phyloP scores from a whole-genome alignment of 2,888 invertebrate genomes.

The Agrypnus murinus region DNA sequence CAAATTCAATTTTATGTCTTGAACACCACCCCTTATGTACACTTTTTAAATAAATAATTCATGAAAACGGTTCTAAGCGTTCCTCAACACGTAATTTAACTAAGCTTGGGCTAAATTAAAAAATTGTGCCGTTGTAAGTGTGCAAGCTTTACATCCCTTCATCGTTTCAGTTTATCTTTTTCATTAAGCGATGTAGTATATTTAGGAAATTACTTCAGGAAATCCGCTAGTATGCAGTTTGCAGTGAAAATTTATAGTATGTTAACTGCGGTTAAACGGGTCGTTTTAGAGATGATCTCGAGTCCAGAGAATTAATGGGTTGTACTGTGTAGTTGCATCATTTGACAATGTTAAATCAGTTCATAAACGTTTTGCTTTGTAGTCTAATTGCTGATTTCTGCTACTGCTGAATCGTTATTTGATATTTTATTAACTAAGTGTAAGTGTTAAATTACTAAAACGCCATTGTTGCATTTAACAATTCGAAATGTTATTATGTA shows the following conservation, averaged over 20 bases:
- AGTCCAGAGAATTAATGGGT: constrained; percentile 36
- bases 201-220: constrained; percentile 38
- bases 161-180: too few species aligned
- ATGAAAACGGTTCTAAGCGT: neutral
- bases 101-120: too few species aligned
- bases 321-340: constrained; percentile 33
- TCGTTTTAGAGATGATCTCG: constrained; percentile 32
- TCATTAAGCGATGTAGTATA: neutral
- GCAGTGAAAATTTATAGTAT: constrained; percentile 40
- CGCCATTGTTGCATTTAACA: too few species aligned
- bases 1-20: constrained; percentile 56
- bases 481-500: too few species aligned
- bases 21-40: constrained; percentile 30
- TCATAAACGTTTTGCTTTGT: constrained; percentile 47
- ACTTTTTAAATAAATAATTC: constrained; percentile 28
- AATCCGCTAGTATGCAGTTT: constrained; percentile 33
- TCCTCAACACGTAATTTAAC: too few species aligned
- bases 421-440: constrained; percentile 36
- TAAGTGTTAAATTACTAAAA: constrained; percentile 37
- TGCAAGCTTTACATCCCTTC: too few species aligned
- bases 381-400: constrained; percentile 41
- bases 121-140: too few species aligned
- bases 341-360: constrained; percentile 41
- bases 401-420: constrained; percentile 44
- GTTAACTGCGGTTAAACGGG: constrained; percentile 35